Conservation (phyloP, 2,113 vertebrate genomes). For the Sphaerodactylus townsendi region DNA sequence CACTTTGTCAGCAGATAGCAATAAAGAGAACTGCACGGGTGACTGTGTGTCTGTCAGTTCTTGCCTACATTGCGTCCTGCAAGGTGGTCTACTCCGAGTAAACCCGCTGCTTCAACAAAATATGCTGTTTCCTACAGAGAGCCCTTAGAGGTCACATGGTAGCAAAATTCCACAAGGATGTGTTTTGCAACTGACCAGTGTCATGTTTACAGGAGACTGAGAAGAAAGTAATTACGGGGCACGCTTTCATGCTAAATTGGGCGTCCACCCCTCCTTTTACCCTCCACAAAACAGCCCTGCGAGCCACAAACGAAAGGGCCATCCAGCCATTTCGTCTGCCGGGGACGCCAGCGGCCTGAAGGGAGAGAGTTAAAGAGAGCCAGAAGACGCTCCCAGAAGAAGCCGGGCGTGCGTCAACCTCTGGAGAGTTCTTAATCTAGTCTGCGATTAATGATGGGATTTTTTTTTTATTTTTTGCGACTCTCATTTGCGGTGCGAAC, state of each 20-base stretch:
- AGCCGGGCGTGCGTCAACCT: slow-evolving; percentile 33
- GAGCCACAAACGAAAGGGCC: slow-evolving; percentile 17
- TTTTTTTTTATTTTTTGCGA: slow-evolving; percentile 24
- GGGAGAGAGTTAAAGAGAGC: neutral
- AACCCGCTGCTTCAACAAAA: too few relatives aligned
- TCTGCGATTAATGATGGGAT: slow-evolving; percentile 41
- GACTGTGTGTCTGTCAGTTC: too few relatives aligned
- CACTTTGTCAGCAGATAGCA: too few relatives aligned
- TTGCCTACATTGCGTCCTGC: too few relatives aligned
- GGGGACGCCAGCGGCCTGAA: slow-evolving; percentile 20
- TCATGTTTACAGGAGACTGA: too few relatives aligned
- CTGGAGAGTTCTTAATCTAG: slow-evolving; percentile 52
- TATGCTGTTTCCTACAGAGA: too few relatives aligned
- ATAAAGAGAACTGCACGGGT: too few relatives aligned
- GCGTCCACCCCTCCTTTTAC: neutral
- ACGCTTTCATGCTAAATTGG: neutral
- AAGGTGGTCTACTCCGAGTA: too few relatives aligned
- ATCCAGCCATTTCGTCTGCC: slow-evolving; percentile 33
- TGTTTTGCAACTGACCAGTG: too few relatives aligned
- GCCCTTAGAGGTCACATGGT: too few relatives aligned
- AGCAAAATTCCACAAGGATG: too few relatives aligned
- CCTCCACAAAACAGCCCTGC: slow-evolving; percentile 10
- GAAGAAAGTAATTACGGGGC: too few relatives aligned
- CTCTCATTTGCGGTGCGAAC: slow-evolving; percentile 45
- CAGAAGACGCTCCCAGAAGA: neutral